Evolutionary conservation across 30 jellyfish, hydroid and myxozoan species (phyloP).

Genomic region (Hydractinia symbiolongicarpus): DNA sequence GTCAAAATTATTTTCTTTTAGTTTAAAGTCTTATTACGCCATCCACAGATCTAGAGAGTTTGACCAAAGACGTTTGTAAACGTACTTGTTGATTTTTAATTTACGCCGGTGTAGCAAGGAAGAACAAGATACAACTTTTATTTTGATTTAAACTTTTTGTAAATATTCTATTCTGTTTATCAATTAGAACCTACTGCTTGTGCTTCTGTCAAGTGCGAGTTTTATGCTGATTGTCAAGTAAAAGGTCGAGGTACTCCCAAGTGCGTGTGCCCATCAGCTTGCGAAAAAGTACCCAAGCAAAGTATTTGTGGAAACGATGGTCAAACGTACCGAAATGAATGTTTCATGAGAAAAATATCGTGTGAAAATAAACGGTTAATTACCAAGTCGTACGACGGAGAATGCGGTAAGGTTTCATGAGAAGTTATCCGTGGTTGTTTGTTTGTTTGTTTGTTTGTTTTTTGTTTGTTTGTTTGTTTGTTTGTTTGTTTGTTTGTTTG

Average conservation of each 20-base stretch:
- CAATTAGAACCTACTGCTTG: constrained; percentile 80
- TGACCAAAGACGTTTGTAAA: too few species aligned
- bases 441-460: background rate
- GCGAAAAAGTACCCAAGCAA: constrained; percentile 28
- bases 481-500: too few species aligned
- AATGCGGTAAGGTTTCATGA: constrained; percentile 60
- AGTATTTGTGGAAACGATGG: constrained; percentile 91
- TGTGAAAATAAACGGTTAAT: constrained; percentile 64
- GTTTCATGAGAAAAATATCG: constrained; percentile 52
- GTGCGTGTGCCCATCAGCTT: constrained; percentile 78
- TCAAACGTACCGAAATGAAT: constrained; percentile 69
- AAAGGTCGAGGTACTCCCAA: constrained; percentile 47
- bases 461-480: too few species aligned
- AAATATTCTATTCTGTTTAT: background rate
- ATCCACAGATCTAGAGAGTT: background rate
- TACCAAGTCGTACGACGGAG: constrained; percentile 72
- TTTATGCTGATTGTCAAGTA: constrained; percentile 67
- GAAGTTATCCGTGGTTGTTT: background rate
- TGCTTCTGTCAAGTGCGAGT: constrained; percentile 55
- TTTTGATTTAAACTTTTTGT: background rate
- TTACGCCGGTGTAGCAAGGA: too few species aligned
- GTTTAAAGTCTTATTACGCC: background rate
- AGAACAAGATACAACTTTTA: too few species aligned
- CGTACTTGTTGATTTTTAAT: too few species aligned
- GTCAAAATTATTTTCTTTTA: background rate